These are phyloP conservation scores for Ptiloglossa arizonensis DNA, from an alignment of 1,140 invertebrate genomes.

Conservation along the genomic window DNA sequence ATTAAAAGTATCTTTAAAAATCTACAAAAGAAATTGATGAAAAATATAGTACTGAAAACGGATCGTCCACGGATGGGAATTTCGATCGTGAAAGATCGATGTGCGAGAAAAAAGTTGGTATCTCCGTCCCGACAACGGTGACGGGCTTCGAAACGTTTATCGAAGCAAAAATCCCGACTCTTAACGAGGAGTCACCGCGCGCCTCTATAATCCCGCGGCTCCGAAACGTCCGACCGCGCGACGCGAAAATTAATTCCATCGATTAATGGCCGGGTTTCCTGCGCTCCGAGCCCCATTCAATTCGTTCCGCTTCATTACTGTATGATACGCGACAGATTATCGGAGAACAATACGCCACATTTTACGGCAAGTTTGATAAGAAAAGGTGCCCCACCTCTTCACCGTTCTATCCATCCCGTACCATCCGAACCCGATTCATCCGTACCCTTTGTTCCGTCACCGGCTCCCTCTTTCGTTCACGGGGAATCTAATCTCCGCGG, in stretches of 20 bases:
- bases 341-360: conserved; percentile 22
- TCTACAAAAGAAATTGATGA: too few relatives aligned
- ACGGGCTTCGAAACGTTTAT: too few relatives aligned
- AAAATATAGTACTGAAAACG: too few relatives aligned
- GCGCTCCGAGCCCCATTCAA: background rate
- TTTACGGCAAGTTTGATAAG: conserved; percentile 13
- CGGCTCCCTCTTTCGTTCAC: conserved; percentile 3
- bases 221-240: background rate
- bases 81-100: too few relatives aligned
- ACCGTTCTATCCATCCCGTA: too few relatives aligned
- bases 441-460: background rate
- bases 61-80: too few relatives aligned
- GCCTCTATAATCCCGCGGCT: too few relatives aligned
- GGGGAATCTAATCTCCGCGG: conserved; percentile 17
- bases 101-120: too few relatives aligned
- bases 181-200: background rate
- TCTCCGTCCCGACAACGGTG: too few relatives aligned
- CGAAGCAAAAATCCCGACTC: too few relatives aligned
- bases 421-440: background rate
- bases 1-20: too few relatives aligned
- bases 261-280: conserved; percentile 15
- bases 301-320: conserved; percentile 30
- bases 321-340: conserved; percentile 27
- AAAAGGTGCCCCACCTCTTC: too few relatives aligned
- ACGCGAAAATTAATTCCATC: conserved; percentile 7